Evolutionary conservation across 1,140 invertebrate genomes (phyloP).

Genomic region (Neodiprion fabricii): DNA sequence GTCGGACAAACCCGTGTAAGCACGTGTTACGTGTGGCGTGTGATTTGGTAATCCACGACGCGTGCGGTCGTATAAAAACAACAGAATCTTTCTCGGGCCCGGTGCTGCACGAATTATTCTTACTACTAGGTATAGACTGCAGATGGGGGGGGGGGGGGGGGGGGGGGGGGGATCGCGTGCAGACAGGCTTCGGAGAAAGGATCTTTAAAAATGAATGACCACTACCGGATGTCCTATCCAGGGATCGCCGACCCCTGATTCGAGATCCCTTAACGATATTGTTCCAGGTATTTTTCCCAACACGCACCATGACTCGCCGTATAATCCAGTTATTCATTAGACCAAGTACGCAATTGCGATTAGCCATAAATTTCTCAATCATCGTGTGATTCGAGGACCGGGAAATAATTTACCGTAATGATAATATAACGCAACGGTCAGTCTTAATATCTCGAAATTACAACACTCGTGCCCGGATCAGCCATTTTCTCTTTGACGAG

Average conservation of each 20-base stretch:
- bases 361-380: no score
- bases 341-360: no score
- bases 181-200: slow-evolving; percentile 1
- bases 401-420: no score
- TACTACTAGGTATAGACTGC: neutral
- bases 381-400: no score
- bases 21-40: slow-evolving; percentile 4
- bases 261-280: neutral
- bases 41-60: neutral
- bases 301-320: no score
- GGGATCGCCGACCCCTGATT: neutral
- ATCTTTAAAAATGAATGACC: neutral
- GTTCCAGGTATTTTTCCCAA: no score
- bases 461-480: no score
- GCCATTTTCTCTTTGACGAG: no score
- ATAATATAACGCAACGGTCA: no score
- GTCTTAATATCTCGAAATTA: no score
- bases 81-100: neutral
- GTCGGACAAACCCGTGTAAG: neutral
- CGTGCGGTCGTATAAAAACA: neutral
- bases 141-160: neutral
- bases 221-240: neutral
- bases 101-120: neutral
- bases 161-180: neutral
- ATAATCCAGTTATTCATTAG: no score